phyloP scores from a whole-genome alignment of 2,113 vertebrate genomes.

The Geococcyx californianus region DNA sequence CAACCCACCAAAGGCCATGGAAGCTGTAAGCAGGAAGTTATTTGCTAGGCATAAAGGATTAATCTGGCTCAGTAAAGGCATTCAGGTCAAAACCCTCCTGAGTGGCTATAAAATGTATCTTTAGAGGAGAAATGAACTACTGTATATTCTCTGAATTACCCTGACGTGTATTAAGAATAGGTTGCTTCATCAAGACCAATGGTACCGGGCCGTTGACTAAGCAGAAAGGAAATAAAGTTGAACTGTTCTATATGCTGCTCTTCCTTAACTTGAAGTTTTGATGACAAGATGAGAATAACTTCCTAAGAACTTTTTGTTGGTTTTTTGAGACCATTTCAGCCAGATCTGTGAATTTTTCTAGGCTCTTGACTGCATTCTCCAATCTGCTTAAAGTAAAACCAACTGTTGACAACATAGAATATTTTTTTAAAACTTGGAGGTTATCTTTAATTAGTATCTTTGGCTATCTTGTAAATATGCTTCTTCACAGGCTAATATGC shows the following conservation, averaged over 20 bases:
- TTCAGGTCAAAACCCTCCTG: not conserved
- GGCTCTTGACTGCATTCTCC: not conserved
- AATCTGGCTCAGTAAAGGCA: not conserved
- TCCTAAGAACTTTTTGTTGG: not conserved
- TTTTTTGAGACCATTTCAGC: not conserved
- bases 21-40: not conserved
- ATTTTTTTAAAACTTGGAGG: not conserved
- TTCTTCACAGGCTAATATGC: not conserved
- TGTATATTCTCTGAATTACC: not conserved
- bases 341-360: not conserved
- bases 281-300: not conserved
- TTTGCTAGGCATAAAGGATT: not conserved
- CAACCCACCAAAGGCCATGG: not conserved
- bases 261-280: not conserved
- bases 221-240: not conserved
- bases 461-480: not conserved
- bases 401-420: not conserved
- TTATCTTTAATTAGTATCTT: not conserved
- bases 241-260: not conserved
- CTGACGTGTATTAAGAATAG: not conserved
- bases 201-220: not conserved
- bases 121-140: not conserved
- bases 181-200: not conserved
- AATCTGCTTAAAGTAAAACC: not conserved
- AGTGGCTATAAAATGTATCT: not conserved